These are phyloP conservation scores for Ceratitis capitata DNA, from an alignment of 1,140 invertebrate genomes.

Conservation along the genomic window DNA sequence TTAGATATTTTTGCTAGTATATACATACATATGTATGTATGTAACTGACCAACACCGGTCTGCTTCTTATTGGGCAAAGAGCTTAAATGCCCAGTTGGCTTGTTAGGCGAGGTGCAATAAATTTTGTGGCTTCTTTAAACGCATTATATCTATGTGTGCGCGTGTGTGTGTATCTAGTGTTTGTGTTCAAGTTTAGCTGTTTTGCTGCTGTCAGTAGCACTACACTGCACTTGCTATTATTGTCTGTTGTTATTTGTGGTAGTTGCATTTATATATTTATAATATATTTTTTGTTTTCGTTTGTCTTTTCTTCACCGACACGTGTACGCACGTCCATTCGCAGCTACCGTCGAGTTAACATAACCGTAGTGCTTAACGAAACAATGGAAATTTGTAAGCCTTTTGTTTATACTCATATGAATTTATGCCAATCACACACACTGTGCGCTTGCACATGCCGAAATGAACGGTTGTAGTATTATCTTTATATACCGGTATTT, in stretches of 20 bases:
- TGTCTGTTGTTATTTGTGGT: conserved; percentile 5
- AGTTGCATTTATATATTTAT: conserved; percentile 1
- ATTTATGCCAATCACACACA: conserved; percentile 26
- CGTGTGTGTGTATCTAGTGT: background rate
- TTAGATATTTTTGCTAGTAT: background rate
- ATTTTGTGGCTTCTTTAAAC: conserved; percentile 27
- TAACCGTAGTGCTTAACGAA: background rate
- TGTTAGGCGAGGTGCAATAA: conserved; percentile 18
- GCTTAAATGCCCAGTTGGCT: conserved; percentile 28
- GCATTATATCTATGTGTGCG: too few relatives aligned
- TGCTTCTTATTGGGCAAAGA: background rate
- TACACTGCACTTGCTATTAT: background rate
- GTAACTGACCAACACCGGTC: background rate
- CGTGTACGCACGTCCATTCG: conserved; percentile 19
- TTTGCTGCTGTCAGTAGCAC: background rate
- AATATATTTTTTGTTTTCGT: too few relatives aligned
- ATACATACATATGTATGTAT: background rate
- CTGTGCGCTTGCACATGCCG: background rate
- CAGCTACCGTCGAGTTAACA: background rate
- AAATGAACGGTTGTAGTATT: background rate
- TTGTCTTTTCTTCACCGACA: too few relatives aligned
- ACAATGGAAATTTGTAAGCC: conserved; percentile 17
- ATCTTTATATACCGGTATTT: background rate
- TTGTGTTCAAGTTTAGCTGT: background rate
- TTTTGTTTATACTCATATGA: conserved; percentile 23